Percentiles rank a stretch among this genome's conserved stretches.
Conservation (phyloP, 1,140 invertebrate genomes). For the Penaeus japonicus region DNA sequence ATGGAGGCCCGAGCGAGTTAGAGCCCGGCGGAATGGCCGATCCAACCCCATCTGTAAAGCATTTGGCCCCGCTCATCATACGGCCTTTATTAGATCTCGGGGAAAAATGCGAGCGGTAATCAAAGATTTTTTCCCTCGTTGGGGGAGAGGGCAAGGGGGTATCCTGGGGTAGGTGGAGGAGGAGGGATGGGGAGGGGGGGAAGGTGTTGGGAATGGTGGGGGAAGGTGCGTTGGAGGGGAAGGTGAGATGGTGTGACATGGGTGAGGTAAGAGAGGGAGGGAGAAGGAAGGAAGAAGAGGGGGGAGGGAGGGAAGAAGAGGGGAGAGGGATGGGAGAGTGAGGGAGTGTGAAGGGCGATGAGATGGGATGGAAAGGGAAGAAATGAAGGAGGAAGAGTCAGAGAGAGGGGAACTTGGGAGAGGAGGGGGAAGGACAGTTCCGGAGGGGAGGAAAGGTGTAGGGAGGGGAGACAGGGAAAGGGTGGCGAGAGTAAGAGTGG, state of each 20-base stretch:
- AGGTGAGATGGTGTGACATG: not conserved
- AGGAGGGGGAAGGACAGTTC: not conserved
- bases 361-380: not conserved
- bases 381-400: not conserved
- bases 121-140: not conserved
- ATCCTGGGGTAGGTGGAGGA: not conserved
- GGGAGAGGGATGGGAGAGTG: not conserved
- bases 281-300: not conserved
- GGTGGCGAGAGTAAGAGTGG: not conserved
- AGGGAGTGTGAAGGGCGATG: not conserved
- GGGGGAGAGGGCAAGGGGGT: not conserved
- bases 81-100: conserved; percentile 43
- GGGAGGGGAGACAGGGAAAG: not conserved
- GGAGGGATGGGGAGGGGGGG: not conserved
- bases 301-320: not conserved
- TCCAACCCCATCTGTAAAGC: conserved; percentile 50
- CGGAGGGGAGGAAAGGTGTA: not conserved
- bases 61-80: conserved; percentile 50
- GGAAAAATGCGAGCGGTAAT: conserved; percentile 43
- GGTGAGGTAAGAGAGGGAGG: not conserved
- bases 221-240: not conserved
- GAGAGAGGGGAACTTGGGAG: not conserved
- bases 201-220: not conserved
- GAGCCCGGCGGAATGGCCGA: conserved; percentile 30
- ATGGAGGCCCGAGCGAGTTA: conserved; percentile 41